Conservation (phyloP, 2,113 vertebrate genomes). For the Mustela lutreola region DNA sequence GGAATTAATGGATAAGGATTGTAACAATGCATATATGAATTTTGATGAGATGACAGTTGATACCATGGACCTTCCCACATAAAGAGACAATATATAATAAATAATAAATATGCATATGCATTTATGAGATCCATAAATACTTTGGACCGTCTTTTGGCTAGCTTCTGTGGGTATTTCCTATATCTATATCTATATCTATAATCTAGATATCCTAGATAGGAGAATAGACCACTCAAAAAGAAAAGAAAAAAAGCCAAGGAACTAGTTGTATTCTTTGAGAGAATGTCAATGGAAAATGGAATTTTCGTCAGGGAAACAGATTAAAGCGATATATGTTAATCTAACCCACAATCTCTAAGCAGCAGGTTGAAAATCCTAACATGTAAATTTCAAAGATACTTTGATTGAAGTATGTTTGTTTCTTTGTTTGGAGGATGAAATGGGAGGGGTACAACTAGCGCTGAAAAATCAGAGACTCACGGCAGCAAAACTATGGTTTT, state of each 20-base stretch:
- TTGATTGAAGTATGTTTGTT: not conserved
- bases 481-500: not conserved
- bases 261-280: not conserved
- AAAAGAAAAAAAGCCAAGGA: not conserved
- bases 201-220: not conserved
- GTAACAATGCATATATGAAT: not conserved
- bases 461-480: not conserved
- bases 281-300: not conserved
- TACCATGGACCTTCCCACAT: not conserved
- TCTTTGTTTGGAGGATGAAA: not conserved
- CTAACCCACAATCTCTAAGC: not conserved
- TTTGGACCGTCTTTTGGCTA: not conserved
- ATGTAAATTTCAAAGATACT: not conserved
- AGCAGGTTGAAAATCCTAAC: not conserved
- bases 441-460: not conserved
- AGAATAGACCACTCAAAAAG: not conserved
- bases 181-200: too few relatives aligned
- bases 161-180: not conserved
- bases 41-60: not conserved
- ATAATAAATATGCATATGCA: not conserved
- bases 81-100: not conserved
- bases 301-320: not conserved
- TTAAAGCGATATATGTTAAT: not conserved
- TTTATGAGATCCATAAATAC: constrained; percentile 13
- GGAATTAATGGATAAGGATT: not conserved